phyloP scores from a whole-genome alignment of 2,797 vertebrate species.

The Siniperca undulata region DNA sequence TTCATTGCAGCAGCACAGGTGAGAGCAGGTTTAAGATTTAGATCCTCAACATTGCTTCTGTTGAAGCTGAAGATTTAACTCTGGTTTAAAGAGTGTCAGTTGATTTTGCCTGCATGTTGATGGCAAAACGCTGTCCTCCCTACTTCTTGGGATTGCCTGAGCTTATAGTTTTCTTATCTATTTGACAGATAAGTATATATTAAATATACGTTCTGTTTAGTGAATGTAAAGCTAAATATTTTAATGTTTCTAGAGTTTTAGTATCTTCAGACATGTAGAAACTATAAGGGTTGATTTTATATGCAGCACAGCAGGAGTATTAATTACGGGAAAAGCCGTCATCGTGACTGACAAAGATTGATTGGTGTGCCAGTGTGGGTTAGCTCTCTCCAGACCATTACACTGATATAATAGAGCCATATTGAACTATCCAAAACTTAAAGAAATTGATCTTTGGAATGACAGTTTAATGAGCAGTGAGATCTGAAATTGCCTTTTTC shows the following conservation, averaged over 20 bases:
- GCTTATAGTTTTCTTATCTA: not conserved
- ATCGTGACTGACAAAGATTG: conserved; percentile 78
- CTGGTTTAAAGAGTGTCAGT: not conserved
- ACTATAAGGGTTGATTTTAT: conserved; percentile 49
- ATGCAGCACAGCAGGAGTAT: conserved; percentile 63
- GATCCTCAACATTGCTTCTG: not conserved
- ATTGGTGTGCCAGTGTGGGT: conserved; percentile 68
- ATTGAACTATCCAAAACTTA: conserved; percentile 72
- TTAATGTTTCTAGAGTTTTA: conserved; percentile 4
- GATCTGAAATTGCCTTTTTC: conserved; percentile 68
- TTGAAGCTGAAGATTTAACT: conserved; percentile 6
- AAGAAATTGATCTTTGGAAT: conserved; percentile 74
- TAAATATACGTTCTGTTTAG: not conserved
- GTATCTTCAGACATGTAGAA: conserved; percentile 33
- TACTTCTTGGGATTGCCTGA: not conserved
- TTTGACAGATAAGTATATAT: not conserved
- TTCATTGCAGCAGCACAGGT: conserved; percentile 88
- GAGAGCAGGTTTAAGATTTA: conserved; percentile 34
- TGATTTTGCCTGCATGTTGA: not conserved
- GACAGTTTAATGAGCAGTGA: conserved; percentile 75
- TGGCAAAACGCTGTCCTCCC: not conserved
- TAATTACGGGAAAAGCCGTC: conserved; percentile 77
- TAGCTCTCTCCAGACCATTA: conserved; percentile 76
- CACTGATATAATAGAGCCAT: conserved; percentile 77
- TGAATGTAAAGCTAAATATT: conserved; percentile 12